A percentile compares a stretch with the other conserved stretches of the same genome.
Evolutionary conservation across 2,797 vertebrate species (phyloP).

Genomic region (Poecilia picta): DNA sequence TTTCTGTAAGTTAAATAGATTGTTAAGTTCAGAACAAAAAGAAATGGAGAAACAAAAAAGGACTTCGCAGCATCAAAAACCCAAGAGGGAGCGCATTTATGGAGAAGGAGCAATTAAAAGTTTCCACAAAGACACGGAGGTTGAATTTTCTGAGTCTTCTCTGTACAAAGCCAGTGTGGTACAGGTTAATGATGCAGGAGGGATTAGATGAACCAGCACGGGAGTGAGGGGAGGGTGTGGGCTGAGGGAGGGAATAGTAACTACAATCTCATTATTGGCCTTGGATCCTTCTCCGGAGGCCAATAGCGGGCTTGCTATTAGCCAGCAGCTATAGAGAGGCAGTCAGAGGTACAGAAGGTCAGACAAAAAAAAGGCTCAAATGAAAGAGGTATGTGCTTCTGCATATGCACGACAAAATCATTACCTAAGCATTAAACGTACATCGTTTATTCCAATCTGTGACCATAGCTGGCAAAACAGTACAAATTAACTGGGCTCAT

Average conservation of each 20-base stretch:
- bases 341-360: conserved; percentile 38
- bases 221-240: conserved; percentile 27
- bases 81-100: conserved; percentile 62
- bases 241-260: conserved; percentile 46
- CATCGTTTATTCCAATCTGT: conserved; percentile 45
- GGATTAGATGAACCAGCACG: conserved; percentile 63
- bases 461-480: conserved; percentile 62
- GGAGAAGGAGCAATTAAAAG: conserved; percentile 76
- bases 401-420: conserved; percentile 11
- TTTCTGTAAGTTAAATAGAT: conserved; percentile 1
- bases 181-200: conserved; percentile 75
- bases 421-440: conserved; percentile 46
- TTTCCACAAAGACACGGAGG: conserved; percentile 65
- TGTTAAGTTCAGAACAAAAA: conserved; percentile 41
- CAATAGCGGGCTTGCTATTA: conserved; percentile 62
- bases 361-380: conserved; percentile 20
- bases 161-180: conserved; percentile 62
- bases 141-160: conserved; percentile 59
- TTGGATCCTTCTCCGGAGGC: conserved; percentile 65
- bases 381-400: not conserved
- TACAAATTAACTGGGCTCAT: conserved; percentile 65
- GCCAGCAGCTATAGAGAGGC: conserved; percentile 45
- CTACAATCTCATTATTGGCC: conserved; percentile 75
- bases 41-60: conserved; percentile 54
- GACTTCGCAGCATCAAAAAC: conserved; percentile 47